Percentiles rank a stretch among this genome's conserved stretches.
These are phyloP conservation scores for Xylophagus ater DNA, from an alignment of 2,888 invertebrate genomes.

Conservation along the genomic window DNA sequence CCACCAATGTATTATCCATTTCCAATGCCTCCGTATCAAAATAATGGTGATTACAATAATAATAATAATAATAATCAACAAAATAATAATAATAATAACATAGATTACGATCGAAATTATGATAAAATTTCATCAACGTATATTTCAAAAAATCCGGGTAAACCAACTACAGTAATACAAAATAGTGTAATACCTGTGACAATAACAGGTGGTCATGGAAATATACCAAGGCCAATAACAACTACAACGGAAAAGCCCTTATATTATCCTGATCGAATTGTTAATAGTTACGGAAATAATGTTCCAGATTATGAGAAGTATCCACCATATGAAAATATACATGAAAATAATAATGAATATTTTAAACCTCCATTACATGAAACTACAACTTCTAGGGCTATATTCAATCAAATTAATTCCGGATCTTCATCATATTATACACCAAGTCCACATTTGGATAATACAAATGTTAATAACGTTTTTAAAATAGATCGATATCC, in stretches of 20 bases:
- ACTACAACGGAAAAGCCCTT: not conserved
- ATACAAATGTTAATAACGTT: slow-evolving; percentile 30
- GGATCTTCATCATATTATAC: slow-evolving; percentile 30
- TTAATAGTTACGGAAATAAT: slow-evolving; percentile 34
- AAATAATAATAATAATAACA: slow-evolving; percentile 4
- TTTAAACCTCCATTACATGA: not conserved
- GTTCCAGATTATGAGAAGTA: slow-evolving; percentile 9
- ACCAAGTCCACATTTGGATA: slow-evolving; percentile 32
- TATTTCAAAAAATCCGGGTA: slow-evolving; percentile 16
- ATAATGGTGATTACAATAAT: not conserved
- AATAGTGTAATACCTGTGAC: slow-evolving; percentile 34
- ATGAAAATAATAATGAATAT: slow-evolving; percentile 10
- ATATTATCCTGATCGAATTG: not conserved
- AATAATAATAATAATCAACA: no score
- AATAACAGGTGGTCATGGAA: slow-evolving; percentile 22
- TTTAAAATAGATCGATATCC: slow-evolving; percentile 30
- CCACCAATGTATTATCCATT: slow-evolving; percentile 31
- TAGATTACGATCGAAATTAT: slow-evolving; percentile 17
- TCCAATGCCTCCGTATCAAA: slow-evolving; percentile 7
- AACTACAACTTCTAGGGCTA: no score
- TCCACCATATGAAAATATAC: slow-evolving; percentile 10
- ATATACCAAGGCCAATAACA: slow-evolving; percentile 3
- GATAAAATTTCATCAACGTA: slow-evolving; percentile 16
- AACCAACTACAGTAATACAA: slow-evolving; percentile 33
- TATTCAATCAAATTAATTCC: no score